Evolutionary conservation across 2,113 vertebrate species (phyloP).

Genomic region (Polypterus senegalus): DNA sequence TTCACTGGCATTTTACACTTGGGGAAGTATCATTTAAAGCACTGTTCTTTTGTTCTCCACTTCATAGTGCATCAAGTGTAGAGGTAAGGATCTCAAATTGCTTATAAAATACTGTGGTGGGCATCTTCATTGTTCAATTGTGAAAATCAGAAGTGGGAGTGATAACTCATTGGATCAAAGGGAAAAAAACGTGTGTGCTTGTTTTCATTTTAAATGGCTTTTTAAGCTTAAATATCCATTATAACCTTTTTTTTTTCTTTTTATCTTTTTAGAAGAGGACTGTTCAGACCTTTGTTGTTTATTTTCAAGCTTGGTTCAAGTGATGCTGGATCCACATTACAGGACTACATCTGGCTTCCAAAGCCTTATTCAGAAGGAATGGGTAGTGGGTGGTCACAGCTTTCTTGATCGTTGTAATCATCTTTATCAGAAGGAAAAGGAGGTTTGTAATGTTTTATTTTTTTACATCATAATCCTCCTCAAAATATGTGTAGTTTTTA

Average conservation of each 20-base stretch:
- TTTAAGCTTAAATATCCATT: background rate
- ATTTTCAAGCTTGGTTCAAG: conserved; percentile 67
- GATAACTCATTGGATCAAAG: too few relatives aligned
- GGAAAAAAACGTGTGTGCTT: too few relatives aligned
- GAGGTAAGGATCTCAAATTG: too few relatives aligned
- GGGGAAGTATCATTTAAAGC: too few relatives aligned
- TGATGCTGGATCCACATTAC: conserved; percentile 74
- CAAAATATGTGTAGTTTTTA: too few relatives aligned
- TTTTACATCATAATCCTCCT: background rate
- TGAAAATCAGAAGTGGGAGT: too few relatives aligned
- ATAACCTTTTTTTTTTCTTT: background rate
- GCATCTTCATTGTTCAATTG: too few relatives aligned
- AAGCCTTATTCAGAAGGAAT: conserved; percentile 76
- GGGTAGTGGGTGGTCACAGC: conserved; percentile 62
- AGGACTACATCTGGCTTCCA: conserved; percentile 68
- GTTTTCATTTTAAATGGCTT: too few relatives aligned
- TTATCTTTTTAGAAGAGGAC: conserved; percentile 50
- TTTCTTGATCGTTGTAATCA: conserved; percentile 77
- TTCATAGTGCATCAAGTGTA: too few relatives aligned
- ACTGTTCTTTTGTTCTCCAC: too few relatives aligned
- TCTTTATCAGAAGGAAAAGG: conserved; percentile 62
- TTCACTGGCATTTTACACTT: too few relatives aligned
- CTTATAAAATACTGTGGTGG: too few relatives aligned
- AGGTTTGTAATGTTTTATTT: conserved; percentile 28
- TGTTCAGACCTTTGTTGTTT: conserved; percentile 73